Percentiles rank a stretch among this genome's conserved stretches.
These are phyloP conservation scores for Manis pentadactyla DNA, from an alignment of 2,797 vertebrate species.

Conservation along the genomic window DNA sequence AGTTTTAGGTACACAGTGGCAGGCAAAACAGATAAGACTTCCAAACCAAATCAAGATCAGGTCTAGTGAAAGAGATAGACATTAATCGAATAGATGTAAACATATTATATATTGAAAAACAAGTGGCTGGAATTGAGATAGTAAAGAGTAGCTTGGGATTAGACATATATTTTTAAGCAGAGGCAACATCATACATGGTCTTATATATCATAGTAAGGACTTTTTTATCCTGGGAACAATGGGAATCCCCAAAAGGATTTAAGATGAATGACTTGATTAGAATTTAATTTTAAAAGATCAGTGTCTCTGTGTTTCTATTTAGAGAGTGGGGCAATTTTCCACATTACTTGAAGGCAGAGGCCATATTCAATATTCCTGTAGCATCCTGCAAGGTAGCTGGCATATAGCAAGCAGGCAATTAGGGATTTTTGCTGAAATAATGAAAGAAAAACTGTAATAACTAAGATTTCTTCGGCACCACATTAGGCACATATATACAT, in stretches of 20 bases:
- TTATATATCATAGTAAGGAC: not conserved
- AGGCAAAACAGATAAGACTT: not conserved
- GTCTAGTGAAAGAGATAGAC: not conserved
- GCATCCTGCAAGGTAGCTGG: not conserved
- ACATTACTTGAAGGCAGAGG: not conserved
- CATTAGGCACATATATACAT: not conserved
- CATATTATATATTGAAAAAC: not conserved
- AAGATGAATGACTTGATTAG: not conserved
- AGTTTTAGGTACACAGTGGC: not conserved
- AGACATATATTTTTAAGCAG: not conserved
- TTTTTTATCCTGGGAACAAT: not conserved
- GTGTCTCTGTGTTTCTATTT: not conserved
- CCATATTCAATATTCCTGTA: not conserved
- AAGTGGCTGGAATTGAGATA: not conserved
- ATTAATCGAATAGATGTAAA: not conserved
- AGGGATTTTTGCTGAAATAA: not conserved
- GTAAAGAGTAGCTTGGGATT: not conserved
- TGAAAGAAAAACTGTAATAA: not conserved
- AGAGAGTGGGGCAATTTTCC: not conserved
- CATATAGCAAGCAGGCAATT: not conserved
- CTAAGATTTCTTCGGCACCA: not conserved
- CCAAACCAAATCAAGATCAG: not conserved
- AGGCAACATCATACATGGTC: accelerated
- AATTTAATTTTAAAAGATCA: not conserved
- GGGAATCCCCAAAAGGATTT: not conserved